Percentiles rank a stretch among this genome's conserved stretches.
phyloP scores from a whole-genome alignment of 35 echinoderm and acorn worm genomes.

The Lytechinus pictus region DNA sequence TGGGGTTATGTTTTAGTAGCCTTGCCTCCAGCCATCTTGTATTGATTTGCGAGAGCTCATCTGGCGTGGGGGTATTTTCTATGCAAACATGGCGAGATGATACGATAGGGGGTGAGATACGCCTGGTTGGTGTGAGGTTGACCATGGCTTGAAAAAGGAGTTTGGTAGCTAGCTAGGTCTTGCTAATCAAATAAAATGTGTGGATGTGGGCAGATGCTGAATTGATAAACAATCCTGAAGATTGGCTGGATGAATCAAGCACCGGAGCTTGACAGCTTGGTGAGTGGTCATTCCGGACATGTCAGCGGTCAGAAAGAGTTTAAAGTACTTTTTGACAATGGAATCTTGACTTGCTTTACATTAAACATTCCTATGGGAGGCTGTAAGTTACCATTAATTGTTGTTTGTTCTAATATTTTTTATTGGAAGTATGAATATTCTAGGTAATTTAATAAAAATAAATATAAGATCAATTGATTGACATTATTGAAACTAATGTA shows the following conservation, averaged over 20 bases:
- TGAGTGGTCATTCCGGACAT: not conserved
- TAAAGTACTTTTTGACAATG: not conserved
- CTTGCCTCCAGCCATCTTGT: not conserved
- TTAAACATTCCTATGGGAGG: no score
- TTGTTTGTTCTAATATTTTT: not conserved
- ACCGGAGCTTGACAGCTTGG: not conserved
- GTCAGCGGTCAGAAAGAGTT: not conserved
- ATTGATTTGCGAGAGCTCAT: conserved; percentile 3
- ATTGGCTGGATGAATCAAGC: not conserved
- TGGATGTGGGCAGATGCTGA: not conserved
- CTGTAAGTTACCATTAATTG: not conserved
- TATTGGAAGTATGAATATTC: not conserved
- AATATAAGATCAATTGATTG: no score
- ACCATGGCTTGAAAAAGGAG: not conserved
- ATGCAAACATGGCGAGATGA: not conserved
- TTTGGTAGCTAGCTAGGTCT: not conserved
- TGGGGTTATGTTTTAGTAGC: conserved; percentile 4
- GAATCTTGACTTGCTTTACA: not conserved
- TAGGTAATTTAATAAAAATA: no score
- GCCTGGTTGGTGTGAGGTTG: not conserved
- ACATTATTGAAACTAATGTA: no score
- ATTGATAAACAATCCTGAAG: not conserved
- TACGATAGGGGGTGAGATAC: not conserved
- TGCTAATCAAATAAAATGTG: not conserved
- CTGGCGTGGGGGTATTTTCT: not conserved